A percentile compares a stretch with the other conserved stretches of the same genome.
These are phyloP conservation scores for Onchidella celtica DNA, from an alignment of 2,888 invertebrate species.

Conservation along the genomic window DNA sequence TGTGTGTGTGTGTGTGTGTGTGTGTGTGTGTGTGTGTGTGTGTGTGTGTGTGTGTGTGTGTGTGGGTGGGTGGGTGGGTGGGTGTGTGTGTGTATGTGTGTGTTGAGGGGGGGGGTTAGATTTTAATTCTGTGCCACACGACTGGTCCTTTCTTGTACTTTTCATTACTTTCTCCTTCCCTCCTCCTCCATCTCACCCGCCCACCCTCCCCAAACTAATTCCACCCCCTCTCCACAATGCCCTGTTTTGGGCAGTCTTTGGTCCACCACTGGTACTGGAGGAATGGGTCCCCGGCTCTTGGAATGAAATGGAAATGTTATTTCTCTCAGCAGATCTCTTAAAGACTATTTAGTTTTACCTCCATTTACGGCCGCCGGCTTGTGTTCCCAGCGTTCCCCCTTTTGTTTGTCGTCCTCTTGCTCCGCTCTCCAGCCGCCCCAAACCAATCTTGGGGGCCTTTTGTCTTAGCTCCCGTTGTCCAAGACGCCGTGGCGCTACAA, in stretches of 20 bases:
- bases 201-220: background rate
- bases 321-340: background rate
- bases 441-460: background rate
- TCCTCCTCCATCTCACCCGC: background rate
- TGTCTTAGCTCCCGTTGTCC: background rate
- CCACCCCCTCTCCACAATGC: background rate
- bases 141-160: too few species aligned
- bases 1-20: too few species aligned
- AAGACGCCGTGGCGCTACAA: background rate
- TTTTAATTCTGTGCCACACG: too few species aligned
- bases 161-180: background rate
- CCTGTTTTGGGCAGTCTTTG: background rate
- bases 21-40: too few species aligned
- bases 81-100: too few species aligned
- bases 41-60: too few species aligned
- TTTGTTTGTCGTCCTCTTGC: background rate
- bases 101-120: too few species aligned
- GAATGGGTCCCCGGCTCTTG: background rate
- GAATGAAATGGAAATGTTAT: background rate
- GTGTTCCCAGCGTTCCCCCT: background rate
- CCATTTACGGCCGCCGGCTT: background rate
- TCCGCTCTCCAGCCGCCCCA: background rate
- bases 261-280: background rate
- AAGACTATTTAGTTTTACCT: background rate
- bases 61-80: too few species aligned